phyloP scores from a whole-genome alignment of 1,140 invertebrate species.

The Pteromalus puparum region DNA sequence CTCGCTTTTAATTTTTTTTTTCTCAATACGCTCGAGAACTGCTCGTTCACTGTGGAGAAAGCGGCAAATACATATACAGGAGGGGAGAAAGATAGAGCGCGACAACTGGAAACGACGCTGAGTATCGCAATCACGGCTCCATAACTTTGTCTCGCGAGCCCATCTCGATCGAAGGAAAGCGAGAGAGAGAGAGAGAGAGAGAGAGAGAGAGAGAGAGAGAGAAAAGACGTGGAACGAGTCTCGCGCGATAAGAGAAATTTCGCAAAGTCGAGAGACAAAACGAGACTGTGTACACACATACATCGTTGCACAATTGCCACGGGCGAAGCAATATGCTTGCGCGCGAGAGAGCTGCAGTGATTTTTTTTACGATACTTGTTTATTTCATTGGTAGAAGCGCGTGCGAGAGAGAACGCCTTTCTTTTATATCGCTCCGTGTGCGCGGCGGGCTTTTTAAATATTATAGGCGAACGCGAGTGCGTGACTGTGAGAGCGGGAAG shows the following conservation, averaged over 20 bases:
- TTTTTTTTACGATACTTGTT: slow-evolving; percentile 48
- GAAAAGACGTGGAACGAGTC: not conserved
- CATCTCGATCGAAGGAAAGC: slow-evolving; percentile 21
- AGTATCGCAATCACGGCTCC: slow-evolving; percentile 50
- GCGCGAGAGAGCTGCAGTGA: slow-evolving; percentile 15
- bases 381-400: slow-evolving; percentile 39
- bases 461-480: not conserved
- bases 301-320: slow-evolving; percentile 34
- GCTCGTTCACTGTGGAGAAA: not conserved
- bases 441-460: slow-evolving; percentile 2
- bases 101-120: slow-evolving; percentile 33
- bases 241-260: slow-evolving; percentile 49
- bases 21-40: not conserved
- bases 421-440: slow-evolving; percentile 18
- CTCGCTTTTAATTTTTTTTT: slow-evolving; percentile 16
- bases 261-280: slow-evolving; percentile 23
- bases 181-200: not conserved
- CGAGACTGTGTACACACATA: not conserved
- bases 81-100: not conserved
- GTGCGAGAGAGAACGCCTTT: not conserved
- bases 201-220: not conserved
- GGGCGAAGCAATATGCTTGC: slow-evolving; percentile 1
- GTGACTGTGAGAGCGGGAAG: too few relatives aligned
- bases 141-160: slow-evolving; percentile 45
- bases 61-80: not conserved